Evolutionary conservation across 2,888 invertebrate genomes (phyloP), one percentile per base, ranked within the genome.

Genomic region (Chelonus formosanus): DNA sequence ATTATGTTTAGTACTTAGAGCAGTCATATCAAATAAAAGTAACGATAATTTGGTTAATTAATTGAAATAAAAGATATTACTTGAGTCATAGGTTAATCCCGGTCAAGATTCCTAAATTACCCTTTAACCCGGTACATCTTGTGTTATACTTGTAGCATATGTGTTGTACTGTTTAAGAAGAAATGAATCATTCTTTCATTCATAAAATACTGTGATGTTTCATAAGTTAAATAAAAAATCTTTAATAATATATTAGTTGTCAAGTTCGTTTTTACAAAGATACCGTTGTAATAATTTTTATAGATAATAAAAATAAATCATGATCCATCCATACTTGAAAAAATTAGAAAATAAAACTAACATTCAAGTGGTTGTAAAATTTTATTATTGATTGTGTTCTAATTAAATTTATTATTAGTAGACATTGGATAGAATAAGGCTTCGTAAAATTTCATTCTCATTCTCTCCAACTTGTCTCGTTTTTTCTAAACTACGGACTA

Each of bases 61-160:
- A 55, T 50, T 20, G 40, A 59, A 34, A 35, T 61, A 62, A 32
- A 52, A 20, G 20, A 31, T 52, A 57, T 53, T 34, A n/a, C 7
- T 35, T n/a, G 36, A 58, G 55, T 64, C 71, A 56, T 60, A 70
- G 77, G 79, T 82, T 79, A 79, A 80, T 66, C 69, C 69, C 68
- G 71, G 74, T 75, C 76, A 79, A 79, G 77, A 80, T 80, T 76
- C 76, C 75, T 71, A 76, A 78, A 78, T 80, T 82, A 79, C 81
- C 76, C 79, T 77, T 71, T 80, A 79, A 81, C 80, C 79, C 70
- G 7, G 3, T 7, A 7, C 45, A 34, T 5, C 40, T 40, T 40
- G 6, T 5, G 2, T 20, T 2, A 40, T 73, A 74, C 74, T 72
- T 73, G 20, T 20, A 20, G 20, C 20, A 20, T 20, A 20, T 20